Percentiles rank a stretch among this genome's conserved stretches.
phyloP scores from a whole-genome alignment of 2,888 invertebrate species.

The Augiades crinisus region DNA sequence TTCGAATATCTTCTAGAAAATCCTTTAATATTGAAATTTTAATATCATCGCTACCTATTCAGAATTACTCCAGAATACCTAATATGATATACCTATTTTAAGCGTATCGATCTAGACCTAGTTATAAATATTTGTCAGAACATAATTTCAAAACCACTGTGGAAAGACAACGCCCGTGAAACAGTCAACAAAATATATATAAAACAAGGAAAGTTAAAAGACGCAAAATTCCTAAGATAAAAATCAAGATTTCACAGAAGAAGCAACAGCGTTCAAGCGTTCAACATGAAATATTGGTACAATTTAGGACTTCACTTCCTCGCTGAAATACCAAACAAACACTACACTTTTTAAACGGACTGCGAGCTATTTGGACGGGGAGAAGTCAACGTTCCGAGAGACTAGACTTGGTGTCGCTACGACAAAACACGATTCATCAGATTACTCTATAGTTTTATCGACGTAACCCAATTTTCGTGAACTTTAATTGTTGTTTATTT shows the following conservation, averaged over 20 bases:
- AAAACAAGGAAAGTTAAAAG: no score
- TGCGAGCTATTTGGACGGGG: constrained; percentile 46
- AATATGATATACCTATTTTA: background rate
- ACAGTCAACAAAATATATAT: no score
- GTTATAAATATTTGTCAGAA: no score
- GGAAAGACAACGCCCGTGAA: no score
- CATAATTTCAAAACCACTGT: no score
- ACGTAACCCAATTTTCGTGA: constrained; percentile 63
- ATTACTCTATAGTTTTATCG: constrained; percentile 60
- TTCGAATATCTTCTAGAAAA: background rate
- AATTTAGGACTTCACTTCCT: constrained; percentile 26
- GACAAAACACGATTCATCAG: constrained; percentile 43
- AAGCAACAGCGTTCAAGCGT: constrained; percentile 15
- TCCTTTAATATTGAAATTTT: background rate
- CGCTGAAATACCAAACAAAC: constrained; percentile 22
- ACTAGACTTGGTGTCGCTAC: constrained; percentile 65
- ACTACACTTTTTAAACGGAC: constrained; percentile 26
- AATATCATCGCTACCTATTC: background rate
- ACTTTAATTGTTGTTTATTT: constrained; percentile 35
- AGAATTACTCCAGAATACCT: background rate
- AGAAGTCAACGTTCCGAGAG: constrained; percentile 58
- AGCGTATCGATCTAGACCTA: no score
- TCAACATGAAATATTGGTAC: constrained; percentile 23
- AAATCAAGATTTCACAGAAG: constrained; percentile 3
- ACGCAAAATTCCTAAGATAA: background rate